Evolutionary conservation across 2,888 invertebrate species (phyloP).

Genomic region (Drosophila demipolita): DNA sequence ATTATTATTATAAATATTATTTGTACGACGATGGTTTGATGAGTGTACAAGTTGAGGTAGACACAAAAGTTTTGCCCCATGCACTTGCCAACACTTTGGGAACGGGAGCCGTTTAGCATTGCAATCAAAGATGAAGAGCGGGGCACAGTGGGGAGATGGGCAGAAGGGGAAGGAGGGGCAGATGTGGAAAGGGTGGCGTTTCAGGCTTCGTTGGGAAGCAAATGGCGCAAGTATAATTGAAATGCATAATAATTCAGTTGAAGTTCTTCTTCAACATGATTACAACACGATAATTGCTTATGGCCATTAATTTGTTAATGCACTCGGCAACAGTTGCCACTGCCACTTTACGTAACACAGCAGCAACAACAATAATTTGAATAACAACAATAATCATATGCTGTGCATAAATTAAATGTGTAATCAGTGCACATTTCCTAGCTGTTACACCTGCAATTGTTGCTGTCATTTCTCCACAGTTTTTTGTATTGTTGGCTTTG

Average conservation of each 20-base stretch:
- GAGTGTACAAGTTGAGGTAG: not conserved
- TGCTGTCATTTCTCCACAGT: slow-evolving; percentile 26
- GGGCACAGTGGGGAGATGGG: not conserved
- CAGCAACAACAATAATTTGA: slow-evolving; percentile 11
- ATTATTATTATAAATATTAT: no score
- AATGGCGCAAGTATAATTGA: slow-evolving; percentile 65
- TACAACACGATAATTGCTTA: slow-evolving; percentile 62
- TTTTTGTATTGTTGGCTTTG: slow-evolving; percentile 12
- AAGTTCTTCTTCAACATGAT: slow-evolving; percentile 39
- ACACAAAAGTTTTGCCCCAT: slow-evolving; percentile 28
- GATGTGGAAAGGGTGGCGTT: not conserved
- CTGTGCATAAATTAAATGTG: slow-evolving; percentile 51
- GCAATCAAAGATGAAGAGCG: not conserved
- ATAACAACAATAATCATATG: slow-evolving; percentile 10
- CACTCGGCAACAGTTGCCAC: slow-evolving; percentile 20
- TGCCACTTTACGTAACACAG: slow-evolving; percentile 19
- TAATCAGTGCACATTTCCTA: slow-evolving; percentile 66
- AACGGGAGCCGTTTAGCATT: slow-evolving; percentile 39
- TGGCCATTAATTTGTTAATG: slow-evolving; percentile 9
- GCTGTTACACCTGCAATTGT: slow-evolving; percentile 52
- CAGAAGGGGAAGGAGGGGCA: not conserved
- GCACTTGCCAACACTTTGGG: slow-evolving; percentile 50
- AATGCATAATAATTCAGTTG: slow-evolving; percentile 54
- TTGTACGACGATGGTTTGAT: not conserved
- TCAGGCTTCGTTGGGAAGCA: slow-evolving; percentile 18